phyloP scores from a whole-genome alignment of 2,113 vertebrate species.

The Atrichornis clamosus region DNA sequence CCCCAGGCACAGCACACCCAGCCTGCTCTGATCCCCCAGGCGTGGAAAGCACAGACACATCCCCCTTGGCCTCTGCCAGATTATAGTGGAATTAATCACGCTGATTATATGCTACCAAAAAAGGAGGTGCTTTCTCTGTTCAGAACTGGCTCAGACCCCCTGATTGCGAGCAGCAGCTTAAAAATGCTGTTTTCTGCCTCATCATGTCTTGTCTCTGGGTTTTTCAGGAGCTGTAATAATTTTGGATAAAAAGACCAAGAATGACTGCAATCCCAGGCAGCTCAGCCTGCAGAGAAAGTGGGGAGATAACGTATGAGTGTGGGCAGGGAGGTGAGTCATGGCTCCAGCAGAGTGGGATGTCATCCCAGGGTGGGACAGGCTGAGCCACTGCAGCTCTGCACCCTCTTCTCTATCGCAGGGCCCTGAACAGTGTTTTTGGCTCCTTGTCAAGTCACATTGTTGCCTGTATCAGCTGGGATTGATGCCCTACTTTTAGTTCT shows the following conservation, averaged over 20 bases:
- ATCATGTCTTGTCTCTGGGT: neutral
- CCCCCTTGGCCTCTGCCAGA: slow-evolving; percentile 31
- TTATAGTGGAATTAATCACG: slow-evolving; percentile 57
- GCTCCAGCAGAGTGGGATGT: neutral
- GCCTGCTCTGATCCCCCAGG: slow-evolving; percentile 15
- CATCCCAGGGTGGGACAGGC: neutral
- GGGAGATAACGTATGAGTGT: neutral
- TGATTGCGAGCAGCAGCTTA: slow-evolving; percentile 22
- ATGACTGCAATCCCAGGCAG: slow-evolving; percentile 38
- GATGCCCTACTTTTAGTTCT: neutral
- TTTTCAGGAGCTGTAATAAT: slow-evolving; percentile 1
- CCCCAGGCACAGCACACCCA: neutral
- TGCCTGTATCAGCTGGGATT: neutral
- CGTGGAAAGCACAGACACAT: slow-evolving; percentile 34
- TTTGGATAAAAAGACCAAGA: slow-evolving; percentile 22
- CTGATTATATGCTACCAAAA: slow-evolving; percentile 71
- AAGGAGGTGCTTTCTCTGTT: slow-evolving; percentile 63
- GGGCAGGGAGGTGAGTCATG: neutral
- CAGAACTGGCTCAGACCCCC: slow-evolving; percentile 31
- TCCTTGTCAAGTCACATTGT: neutral
- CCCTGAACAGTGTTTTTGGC: neutral
- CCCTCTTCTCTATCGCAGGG: neutral
- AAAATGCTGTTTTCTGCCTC: slow-evolving; percentile 45
- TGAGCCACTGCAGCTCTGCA: neutral
- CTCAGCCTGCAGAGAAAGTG: neutral